Percentiles rank a stretch among this genome's conserved stretches.
Conservation (phyloP, 1,140 invertebrate genomes). For the Parasteatoda tepidariorum region DNA sequence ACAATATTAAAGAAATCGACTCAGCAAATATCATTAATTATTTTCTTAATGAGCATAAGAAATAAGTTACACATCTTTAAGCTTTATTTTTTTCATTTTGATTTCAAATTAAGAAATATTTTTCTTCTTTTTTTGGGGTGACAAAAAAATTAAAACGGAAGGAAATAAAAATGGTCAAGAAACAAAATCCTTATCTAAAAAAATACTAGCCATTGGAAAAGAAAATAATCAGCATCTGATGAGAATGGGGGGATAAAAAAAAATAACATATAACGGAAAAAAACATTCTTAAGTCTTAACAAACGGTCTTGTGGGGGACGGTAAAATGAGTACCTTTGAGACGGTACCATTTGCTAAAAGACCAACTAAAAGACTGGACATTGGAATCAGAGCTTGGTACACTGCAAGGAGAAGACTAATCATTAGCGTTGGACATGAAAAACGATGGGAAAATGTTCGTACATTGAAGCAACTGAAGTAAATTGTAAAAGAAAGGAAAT, state of each 20-base stretch:
- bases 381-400: not conserved
- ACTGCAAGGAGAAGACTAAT: constrained; percentile 14
- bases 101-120: too few relatives aligned
- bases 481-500: constrained; percentile 14
- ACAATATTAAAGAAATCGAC: too few relatives aligned
- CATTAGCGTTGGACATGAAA: constrained; percentile 49
- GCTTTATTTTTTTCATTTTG: too few relatives aligned
- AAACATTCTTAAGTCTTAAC: constrained; percentile 40
- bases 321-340: constrained; percentile 49
- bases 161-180: constrained; percentile 37
- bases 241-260: not conserved
- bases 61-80: too few relatives aligned
- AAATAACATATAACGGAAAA: not conserved
- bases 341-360: constrained; percentile 54
- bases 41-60: too few relatives aligned
- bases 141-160: not conserved
- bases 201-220: constrained; percentile 5
- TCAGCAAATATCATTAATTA: too few relatives aligned
- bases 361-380: constrained; percentile 29
- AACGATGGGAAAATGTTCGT: constrained; percentile 44
- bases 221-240: not conserved
- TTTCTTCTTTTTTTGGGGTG: too few relatives aligned
- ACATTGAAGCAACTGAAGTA: constrained; percentile 25
- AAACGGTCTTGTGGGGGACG: not conserved
- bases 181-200: constrained; percentile 29